Conservation (phyloP, 2,888 invertebrate species). For the Pheosia gnoma region DNA sequence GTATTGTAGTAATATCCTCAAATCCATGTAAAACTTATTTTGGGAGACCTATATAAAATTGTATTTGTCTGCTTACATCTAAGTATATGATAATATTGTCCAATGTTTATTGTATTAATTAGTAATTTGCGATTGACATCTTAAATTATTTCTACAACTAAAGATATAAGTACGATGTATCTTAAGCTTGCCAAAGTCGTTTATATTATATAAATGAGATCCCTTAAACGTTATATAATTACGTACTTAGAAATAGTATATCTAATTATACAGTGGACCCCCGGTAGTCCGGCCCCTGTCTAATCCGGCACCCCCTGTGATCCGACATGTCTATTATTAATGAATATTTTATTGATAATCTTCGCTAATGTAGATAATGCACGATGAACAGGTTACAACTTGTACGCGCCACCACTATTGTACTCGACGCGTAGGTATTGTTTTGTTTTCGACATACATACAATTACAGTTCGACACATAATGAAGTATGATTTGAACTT, state of each 20-base stretch:
- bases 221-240: conserved; percentile 46
- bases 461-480: too few relatives aligned
- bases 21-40: neutral
- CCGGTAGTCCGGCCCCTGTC: too few relatives aligned
- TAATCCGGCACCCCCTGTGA: too few relatives aligned
- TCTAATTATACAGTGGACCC: too few relatives aligned
- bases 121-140: conserved; percentile 76
- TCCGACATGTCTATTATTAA: too few relatives aligned
- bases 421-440: too few relatives aligned
- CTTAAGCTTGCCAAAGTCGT: conserved; percentile 73
- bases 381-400: too few relatives aligned
- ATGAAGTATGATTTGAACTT: too few relatives aligned
- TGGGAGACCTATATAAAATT: neutral
- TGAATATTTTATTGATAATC: too few relatives aligned
- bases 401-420: too few relatives aligned
- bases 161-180: conserved; percentile 44
- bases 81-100: conserved; percentile 5
- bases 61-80: neutral
- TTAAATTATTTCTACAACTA: conserved; percentile 51
- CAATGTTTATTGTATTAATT: conserved; percentile 6
- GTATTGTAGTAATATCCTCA: neutral
- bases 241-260: conserved; percentile 22
- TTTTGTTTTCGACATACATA: too few relatives aligned
- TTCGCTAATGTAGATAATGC: too few relatives aligned
- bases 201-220: conserved; percentile 56